Conservation (phyloP, 2,797 vertebrate species). For the Ctenochaetus hawaiiensis region DNA sequence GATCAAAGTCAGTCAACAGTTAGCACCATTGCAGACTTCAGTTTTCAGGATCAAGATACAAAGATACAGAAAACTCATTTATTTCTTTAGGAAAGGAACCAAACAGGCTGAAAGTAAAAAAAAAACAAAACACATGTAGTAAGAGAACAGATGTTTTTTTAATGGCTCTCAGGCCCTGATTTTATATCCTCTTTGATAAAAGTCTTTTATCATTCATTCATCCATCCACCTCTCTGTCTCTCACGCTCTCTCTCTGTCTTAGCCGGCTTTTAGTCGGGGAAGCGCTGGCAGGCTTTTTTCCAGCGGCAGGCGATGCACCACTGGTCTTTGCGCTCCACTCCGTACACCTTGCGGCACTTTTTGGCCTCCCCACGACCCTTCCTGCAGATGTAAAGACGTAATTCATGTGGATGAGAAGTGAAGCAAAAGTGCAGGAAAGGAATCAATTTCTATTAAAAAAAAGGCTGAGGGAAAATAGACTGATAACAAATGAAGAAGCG, state of each 20-base stretch:
- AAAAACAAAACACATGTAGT: conserved; percentile 48
- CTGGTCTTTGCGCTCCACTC: conserved; percentile 92
- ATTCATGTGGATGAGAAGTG: neutral
- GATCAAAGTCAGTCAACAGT: conserved; percentile 74
- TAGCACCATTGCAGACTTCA: conserved; percentile 77
- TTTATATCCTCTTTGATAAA: conserved; percentile 65
- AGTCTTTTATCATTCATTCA: conserved; percentile 68
- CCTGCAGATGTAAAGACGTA: conserved; percentile 72
- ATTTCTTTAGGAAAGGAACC: conserved; percentile 62
- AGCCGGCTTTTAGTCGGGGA: conserved; percentile 85
- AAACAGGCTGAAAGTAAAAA: conserved; percentile 54
- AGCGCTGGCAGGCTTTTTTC: conserved; percentile 96
- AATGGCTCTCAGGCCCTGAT: conserved; percentile 59
- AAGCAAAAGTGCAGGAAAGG: neutral
- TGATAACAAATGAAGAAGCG: conserved; percentile 20
- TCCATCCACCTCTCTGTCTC: conserved; percentile 38
- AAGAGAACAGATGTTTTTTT: conserved; percentile 59
- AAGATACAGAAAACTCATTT: conserved; percentile 73
- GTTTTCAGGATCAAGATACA: conserved; percentile 65
- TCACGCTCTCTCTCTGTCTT: conserved; percentile 42
- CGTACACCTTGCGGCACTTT: conserved; percentile 94
- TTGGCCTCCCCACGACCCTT: conserved; percentile 93
- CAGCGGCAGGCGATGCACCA: conserved; percentile 95
- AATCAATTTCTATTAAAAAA: conserved; percentile 7
- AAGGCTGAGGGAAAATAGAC: conserved; percentile 3